Evolutionary conservation across 2,797 vertebrate species (phyloP).

Genomic region (Pseudochaenichthys georgianus): DNA sequence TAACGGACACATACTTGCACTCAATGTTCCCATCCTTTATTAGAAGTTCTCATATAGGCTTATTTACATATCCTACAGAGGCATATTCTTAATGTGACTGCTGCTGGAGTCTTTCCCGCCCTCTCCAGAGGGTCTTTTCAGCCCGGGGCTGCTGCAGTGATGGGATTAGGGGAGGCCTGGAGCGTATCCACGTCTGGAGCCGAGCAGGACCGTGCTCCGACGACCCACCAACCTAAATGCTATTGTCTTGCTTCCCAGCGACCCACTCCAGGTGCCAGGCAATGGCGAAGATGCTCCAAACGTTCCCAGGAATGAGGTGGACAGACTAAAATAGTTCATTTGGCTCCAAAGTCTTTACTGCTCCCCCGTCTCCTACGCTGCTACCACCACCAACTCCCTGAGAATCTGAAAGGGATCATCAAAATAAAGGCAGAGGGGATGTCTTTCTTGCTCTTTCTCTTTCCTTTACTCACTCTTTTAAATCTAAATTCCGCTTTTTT

Average conservation of each 20-base stretch:
- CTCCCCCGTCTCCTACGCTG: constrained; percentile 9
- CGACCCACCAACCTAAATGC: constrained; percentile 73
- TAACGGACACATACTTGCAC: constrained; percentile 25
- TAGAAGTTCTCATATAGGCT: constrained; percentile 49
- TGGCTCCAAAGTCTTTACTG: constrained; percentile 42
- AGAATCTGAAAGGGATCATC: constrained; percentile 65
- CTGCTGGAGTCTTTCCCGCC: constrained; percentile 78
- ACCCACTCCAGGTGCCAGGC: constrained; percentile 77
- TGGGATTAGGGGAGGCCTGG: constrained; percentile 80
- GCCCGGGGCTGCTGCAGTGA: constrained; percentile 72
- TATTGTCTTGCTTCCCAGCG: constrained; percentile 74
- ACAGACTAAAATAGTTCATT: constrained; percentile 72
- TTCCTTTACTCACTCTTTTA: constrained; percentile 68
- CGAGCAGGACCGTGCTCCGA: constrained; percentile 67
- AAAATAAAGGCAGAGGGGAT: constrained; percentile 66
- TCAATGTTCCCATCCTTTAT: constrained; percentile 40
- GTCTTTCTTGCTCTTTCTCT: constrained; percentile 66
- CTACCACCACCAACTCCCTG: constrained; percentile 31
- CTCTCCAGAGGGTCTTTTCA: constrained; percentile 80
- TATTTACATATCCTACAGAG: constrained; percentile 77
- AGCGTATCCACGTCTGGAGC: constrained; percentile 80
- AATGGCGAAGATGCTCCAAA: constrained; percentile 81
- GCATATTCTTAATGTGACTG: constrained; percentile 73
- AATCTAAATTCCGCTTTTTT: constrained; percentile 69
- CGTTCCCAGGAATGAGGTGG: constrained; percentile 76